A percentile compares a stretch with the other conserved stretches of the same genome.
phyloP scores from a whole-genome alignment of 2,888 invertebrate genomes.

The Gymnoscelis rufifasciata region DNA sequence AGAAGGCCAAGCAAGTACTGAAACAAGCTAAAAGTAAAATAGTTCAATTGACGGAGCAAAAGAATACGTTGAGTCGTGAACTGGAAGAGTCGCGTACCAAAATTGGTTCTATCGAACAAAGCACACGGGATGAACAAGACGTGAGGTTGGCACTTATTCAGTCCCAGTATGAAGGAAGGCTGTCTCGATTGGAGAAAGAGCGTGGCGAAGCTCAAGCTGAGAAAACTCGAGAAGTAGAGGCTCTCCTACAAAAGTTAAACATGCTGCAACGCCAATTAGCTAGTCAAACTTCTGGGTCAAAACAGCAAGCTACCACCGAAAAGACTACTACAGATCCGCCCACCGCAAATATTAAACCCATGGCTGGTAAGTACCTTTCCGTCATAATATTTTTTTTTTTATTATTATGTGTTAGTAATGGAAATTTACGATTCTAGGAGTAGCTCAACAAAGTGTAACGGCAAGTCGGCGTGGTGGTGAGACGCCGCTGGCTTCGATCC shows the following conservation, averaged over 20 bases:
- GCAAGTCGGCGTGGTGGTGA: slow-evolving; percentile 85
- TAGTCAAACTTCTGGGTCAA: slow-evolving; percentile 83
- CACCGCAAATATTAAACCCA: slow-evolving; percentile 96
- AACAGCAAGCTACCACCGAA: slow-evolving; percentile 78
- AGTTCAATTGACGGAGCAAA: slow-evolving; percentile 84
- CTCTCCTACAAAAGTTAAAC: slow-evolving; percentile 83
- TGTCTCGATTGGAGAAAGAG: slow-evolving; percentile 86
- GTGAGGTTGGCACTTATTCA: slow-evolving; percentile 80
- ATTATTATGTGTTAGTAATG: background rate
- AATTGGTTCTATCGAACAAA: slow-evolving; percentile 72
- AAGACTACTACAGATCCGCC: slow-evolving; percentile 80
- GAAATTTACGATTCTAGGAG: slow-evolving; percentile 40
- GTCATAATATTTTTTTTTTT: background rate
- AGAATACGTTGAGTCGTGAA: slow-evolving; percentile 80
- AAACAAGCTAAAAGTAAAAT: slow-evolving; percentile 88
- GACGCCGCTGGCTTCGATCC: slow-evolving; percentile 92
- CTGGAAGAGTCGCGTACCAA: slow-evolving; percentile 74
- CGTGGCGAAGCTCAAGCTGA: slow-evolving; percentile 81
- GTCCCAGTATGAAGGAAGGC: slow-evolving; percentile 84
- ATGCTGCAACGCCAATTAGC: slow-evolving; percentile 85
- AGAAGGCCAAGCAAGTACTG: slow-evolving; percentile 82
- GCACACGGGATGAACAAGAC: slow-evolving; percentile 77
- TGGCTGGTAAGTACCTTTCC: slow-evolving; percentile 83
- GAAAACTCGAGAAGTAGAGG: slow-evolving; percentile 82
- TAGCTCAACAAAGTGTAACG: slow-evolving; percentile 70